Percentiles rank a stretch among this genome's conserved stretches.
Evolutionary conservation across 2,888 invertebrate genomes (phyloP).

Genomic region (Phengaris alcon): DNA sequence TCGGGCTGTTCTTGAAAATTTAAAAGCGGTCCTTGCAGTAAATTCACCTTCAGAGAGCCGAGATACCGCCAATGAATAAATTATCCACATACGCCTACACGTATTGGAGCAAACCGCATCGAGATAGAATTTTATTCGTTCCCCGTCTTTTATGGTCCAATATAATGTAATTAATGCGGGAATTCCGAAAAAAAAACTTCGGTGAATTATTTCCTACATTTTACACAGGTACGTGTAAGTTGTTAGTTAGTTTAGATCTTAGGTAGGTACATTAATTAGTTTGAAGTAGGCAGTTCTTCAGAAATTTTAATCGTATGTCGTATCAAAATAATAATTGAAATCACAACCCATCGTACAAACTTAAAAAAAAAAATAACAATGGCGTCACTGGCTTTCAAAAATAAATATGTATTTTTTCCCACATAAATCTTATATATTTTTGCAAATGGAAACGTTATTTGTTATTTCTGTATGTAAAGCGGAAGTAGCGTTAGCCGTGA

Average conservation of each 20-base stretch:
- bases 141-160: neutral
- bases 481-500: conserved; percentile 27
- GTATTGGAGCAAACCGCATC: conserved; percentile 33
- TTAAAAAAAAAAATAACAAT: neutral
- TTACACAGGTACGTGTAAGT: neutral
- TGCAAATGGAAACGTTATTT: conserved; percentile 8
- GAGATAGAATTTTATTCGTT: conserved; percentile 30
- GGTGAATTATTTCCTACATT: neutral
- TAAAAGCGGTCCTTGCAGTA: conserved; percentile 66
- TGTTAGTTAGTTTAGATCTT: no score
- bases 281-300: no score
- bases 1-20: conserved; percentile 63
- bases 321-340: neutral
- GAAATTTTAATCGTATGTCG: no score
- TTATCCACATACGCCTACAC: conserved; percentile 44
- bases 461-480: conserved; percentile 23
- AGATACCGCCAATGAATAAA: conserved; percentile 63
- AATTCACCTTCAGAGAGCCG: conserved; percentile 56
- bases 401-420: neutral
- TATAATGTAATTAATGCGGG: conserved; percentile 14
- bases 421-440: neutral
- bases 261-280: no score
- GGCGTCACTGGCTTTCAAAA: neutral
- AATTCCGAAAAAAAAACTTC: neutral
- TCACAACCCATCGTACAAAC: neutral